Base-by-base conservation (phyloP, 2,797 vertebrate genomes). In the Mastacembelus armatus region DNA sequence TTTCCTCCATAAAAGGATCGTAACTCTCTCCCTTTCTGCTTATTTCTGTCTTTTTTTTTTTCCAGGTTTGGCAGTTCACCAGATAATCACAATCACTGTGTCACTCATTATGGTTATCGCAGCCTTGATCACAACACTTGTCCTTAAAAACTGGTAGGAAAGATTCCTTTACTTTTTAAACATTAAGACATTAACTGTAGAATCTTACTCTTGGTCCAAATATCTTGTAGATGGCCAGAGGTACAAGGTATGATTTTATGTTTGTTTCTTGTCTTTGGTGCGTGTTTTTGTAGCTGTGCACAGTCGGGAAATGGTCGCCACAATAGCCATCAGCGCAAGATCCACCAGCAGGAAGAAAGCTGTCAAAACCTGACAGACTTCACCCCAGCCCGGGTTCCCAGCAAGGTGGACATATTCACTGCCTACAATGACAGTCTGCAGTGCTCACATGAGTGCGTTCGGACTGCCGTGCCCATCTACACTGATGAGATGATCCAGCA, bases 101-200 rank as follows among this genome's bases (percentile, higher is more conserved):
- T 99, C 98, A 90, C 97, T 99, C 93, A 98, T 99, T 89, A 99
- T 99, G 98, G 96, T 99, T 88, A 96, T 98, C 61, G 98, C 98
- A 54, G 98, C 98, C 91, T 95, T 99, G 96, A 98, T 99, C 89
- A 99, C 97, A 90, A 99, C 98, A 85, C 96, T 99, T 88, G 98
- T 99, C 95, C 96, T 99, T 96, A 99, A 99, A 94, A 99, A 98
- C 91, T 99, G 98, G 98, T 99, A 98, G 96, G 98, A 93, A 91
- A 84, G 92, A 92, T 93, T 94, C 93, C 90, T 92, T 92, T 91
- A 85, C 80, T 85, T 72, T 67, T 33, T 6, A 10, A 8, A 26
- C 30, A n/a, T 24, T 2, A 14, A 30, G 7, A 26, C 15, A 2
- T 19, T 3, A n/a, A 9, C 12, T 2, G 4, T 1, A 11, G 15